These are phyloP conservation scores for Helarctos malayanus DNA, from an alignment of 2,797 vertebrate genomes.

Conservation along the genomic window DNA sequence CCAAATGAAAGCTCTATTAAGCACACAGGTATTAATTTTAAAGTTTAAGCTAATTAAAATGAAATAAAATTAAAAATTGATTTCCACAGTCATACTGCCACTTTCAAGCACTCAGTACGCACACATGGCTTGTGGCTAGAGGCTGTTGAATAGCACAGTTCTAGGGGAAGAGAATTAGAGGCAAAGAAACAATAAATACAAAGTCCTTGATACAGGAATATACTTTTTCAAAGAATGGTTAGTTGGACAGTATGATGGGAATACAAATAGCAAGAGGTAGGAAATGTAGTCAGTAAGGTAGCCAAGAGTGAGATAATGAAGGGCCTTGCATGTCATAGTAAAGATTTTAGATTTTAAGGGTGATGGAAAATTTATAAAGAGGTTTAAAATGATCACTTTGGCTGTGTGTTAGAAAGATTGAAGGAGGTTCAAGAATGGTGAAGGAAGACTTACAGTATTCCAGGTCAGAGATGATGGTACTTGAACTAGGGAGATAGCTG, in stretches of 20 bases:
- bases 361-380: not conserved
- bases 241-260: not conserved
- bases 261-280: constrained; percentile 9
- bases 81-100: not conserved
- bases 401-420: constrained; percentile 31
- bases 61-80: not conserved
- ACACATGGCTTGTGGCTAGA: not conserved
- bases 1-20: not conserved
- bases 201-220: not conserved
- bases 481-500: not conserved
- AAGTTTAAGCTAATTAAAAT: constrained; percentile 28
- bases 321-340: not conserved
- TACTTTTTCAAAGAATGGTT: constrained; percentile 1
- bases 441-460: not conserved
- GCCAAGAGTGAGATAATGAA: not conserved
- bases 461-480: not conserved
- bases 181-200: not conserved
- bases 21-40: constrained; percentile 15
- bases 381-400: constrained; percentile 30
- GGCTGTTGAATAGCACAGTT: not conserved
- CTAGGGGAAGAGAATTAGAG: not conserved
- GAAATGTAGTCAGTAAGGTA: not conserved
- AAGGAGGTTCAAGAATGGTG: not conserved
- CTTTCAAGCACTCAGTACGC: not conserved
- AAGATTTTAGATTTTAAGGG: constrained; percentile 34